Evolutionary conservation across 2,113 vertebrate genomes (phyloP), one percentile per base, ranked within the genome.

Genomic region (Boleophthalmus pectinirostris): DNA sequence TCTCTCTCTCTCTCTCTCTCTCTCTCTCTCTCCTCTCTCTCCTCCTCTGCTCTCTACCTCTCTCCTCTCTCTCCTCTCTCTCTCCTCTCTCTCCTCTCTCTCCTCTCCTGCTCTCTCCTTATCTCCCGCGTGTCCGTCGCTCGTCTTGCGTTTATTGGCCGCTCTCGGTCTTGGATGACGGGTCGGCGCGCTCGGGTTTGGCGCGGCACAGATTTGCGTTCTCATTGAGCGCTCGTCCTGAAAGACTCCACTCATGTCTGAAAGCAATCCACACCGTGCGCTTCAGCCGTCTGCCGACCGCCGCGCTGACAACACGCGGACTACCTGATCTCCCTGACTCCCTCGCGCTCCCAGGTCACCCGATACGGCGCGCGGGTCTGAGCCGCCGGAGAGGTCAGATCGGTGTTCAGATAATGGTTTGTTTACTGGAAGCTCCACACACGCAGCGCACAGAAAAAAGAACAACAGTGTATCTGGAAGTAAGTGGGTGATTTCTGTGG

Each of bases 241-340:
- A 92, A 92, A 88, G 89, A 90, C 89, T 61, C 35, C 89, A 84
- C 91, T 93, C 92, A 92, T 89, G 92, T 89, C 93, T 91, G 92
- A 85, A 90, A 77, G 89, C 76, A 94, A 94, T 90, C 89, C 61
- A 87, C 87, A 93, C 90, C 83, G 5, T 16, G 3, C 16, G 18
- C 75, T 70, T 71, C 78, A 69, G 51, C 82, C 81, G 74, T 84
- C 85, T 87, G 79, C 47, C 20, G 56, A 88, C 64, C 38, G 38
- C 38, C 38, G 38, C 9, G 38, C 38, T 43, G 90, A 91, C 92
- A 83, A 88, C 87, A 56, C 75, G 85, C 86, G 69, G 89, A 54
- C 88, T 74, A 85, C 85, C 91, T 83, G 83, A 92, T 92, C 86
- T 89, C 33, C 77, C 68, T 58, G 58, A 43, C 66, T 67, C 29